Percentiles rank a stretch among this genome's conserved stretches.
These are phyloP conservation scores for Cotesia glomerata DNA, from an alignment of 1,140 invertebrate genomes.

Conservation along the genomic window DNA sequence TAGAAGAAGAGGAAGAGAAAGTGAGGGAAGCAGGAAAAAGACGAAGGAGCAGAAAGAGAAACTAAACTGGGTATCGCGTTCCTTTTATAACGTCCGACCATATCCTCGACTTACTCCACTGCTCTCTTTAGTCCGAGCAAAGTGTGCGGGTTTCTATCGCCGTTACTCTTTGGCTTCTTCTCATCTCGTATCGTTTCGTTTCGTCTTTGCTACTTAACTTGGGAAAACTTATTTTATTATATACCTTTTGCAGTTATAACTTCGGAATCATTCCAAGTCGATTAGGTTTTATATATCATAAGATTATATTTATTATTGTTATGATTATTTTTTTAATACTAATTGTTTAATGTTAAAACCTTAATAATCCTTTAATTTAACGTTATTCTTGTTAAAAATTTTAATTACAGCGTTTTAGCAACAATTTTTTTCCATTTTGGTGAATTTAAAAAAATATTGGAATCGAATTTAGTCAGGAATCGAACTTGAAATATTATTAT, in stretches of 20 bases:
- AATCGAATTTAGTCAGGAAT: too few species aligned
- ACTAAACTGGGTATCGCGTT: background rate
- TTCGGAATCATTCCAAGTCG: slow-evolving; percentile 19
- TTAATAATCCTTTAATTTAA: too few species aligned
- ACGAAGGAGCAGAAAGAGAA: background rate
- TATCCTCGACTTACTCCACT: slow-evolving; percentile 21
- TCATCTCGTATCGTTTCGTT: background rate
- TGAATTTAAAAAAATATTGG: too few species aligned
- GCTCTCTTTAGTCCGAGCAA: slow-evolving; percentile 31
- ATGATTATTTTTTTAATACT: background rate
- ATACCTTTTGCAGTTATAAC: slow-evolving; percentile 3
- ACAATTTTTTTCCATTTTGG: too few species aligned
- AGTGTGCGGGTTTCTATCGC: slow-evolving; percentile 16
- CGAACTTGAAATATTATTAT: too few species aligned
- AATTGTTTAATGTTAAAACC: background rate
- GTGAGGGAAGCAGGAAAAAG: background rate
- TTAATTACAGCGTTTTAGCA: too few species aligned
- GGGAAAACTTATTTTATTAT: too few species aligned
- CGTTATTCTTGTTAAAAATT: too few species aligned
- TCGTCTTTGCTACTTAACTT: background rate
- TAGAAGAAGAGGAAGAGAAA: background rate
- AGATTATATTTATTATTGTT: background rate
- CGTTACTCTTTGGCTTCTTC: slow-evolving; percentile 23
- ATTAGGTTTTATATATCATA: slow-evolving; percentile 8
- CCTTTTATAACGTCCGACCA: slow-evolving; percentile 25